Percentiles rank a stretch among this genome's conserved stretches.
Conservation (phyloP, 2,113 vertebrate species). For the Notothenia rossii region DNA sequence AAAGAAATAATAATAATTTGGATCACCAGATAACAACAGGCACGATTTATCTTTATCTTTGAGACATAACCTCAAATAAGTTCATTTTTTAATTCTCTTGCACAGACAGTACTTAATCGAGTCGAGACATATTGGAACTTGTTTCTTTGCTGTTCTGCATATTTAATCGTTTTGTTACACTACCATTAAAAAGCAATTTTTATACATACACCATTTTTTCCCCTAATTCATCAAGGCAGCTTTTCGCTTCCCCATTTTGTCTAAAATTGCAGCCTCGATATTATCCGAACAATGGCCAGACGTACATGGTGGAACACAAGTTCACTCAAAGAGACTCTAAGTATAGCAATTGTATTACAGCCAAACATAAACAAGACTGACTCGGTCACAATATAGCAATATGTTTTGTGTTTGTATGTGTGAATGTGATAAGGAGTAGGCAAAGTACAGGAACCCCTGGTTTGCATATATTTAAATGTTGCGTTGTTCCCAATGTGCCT, state of each 20-base stretch:
- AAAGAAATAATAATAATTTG: not conserved
- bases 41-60: not conserved
- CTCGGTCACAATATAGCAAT: conserved; percentile 10
- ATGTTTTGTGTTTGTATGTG: not conserved
- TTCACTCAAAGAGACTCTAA: conserved; percentile 31
- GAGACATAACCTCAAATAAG: not conserved
- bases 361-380: conserved; percentile 39
- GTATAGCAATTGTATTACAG: conserved; percentile 30
- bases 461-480: conserved; percentile 36
- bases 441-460: conserved; percentile 13
- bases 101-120: not conserved
- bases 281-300: conserved; percentile 34
- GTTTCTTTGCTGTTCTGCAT: not conserved
- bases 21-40: not conserved
- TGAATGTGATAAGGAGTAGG: conserved; percentile 4
- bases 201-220: not conserved
- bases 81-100: not conserved
- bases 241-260: not conserved
- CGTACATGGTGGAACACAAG: not conserved
- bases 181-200: not conserved
- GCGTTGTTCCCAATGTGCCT: not conserved
- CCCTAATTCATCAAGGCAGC: not conserved
- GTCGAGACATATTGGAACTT: not conserved
- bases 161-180: not conserved
- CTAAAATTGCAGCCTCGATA: not conserved